These are phyloP conservation scores for Baryphthengus martii DNA, from an alignment of 2,113 vertebrate species.

Conservation along the genomic window DNA sequence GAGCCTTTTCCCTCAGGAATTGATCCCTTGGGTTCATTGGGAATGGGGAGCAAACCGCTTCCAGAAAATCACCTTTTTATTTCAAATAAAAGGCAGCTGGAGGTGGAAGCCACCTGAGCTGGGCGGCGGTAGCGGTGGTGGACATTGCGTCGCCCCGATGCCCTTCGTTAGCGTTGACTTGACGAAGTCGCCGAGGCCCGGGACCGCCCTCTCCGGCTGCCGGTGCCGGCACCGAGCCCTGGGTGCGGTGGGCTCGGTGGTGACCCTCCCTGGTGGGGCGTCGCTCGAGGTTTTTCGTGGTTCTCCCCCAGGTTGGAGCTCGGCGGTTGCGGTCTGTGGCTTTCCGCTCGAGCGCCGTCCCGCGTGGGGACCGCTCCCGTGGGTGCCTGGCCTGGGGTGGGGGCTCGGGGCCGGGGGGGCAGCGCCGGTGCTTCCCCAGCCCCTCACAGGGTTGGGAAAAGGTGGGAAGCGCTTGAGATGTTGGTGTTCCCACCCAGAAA, in stretches of 20 bases:
- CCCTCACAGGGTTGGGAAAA: neutral
- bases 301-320: neutral
- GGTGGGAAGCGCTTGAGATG: rapidly evolving
- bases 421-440: neutral
- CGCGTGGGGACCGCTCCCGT: rapidly evolving
- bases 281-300: neutral
- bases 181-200: neutral
- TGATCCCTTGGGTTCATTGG: rapidly evolving
- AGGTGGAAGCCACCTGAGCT: too few relatives aligned
- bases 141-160: neutral
- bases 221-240: rapidly evolving
- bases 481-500: neutral
- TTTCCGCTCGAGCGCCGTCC: neutral
- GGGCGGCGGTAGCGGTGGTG: neutral
- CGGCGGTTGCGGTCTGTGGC: rapidly evolving
- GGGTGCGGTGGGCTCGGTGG: neutral
- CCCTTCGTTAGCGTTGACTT: rapidly evolving
- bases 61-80: neutral
- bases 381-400: neutral
- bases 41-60: neutral
- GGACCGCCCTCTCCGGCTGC: neutral
- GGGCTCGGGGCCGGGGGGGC: neutral
- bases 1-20: neutral
- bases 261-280: neutral
- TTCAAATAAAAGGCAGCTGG: neutral